These are phyloP conservation scores for Otolemur garnettii DNA, from an alignment of 2,113 vertebrate species.

Conservation along the genomic window DNA sequence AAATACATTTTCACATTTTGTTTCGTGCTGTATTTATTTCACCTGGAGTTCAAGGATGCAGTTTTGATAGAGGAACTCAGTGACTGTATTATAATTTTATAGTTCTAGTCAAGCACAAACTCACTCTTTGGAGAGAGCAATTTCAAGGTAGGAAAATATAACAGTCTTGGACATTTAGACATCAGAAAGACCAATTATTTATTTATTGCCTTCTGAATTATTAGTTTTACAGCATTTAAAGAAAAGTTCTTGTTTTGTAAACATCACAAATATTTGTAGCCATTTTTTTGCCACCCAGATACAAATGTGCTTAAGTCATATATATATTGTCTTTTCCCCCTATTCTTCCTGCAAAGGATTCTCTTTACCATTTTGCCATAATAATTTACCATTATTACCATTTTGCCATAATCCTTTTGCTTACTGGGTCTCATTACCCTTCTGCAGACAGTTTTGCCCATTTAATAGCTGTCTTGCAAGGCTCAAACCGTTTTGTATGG, in stretches of 20 bases:
- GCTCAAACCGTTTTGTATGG: background rate
- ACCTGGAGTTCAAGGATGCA: background rate
- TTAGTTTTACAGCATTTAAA: background rate
- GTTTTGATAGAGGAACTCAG: background rate
- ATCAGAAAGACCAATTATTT: background rate
- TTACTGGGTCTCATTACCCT: background rate
- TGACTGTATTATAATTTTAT: background rate
- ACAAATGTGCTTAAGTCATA: background rate
- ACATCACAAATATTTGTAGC: background rate
- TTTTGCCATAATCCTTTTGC: background rate
- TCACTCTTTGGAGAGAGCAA: background rate
- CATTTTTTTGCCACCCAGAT: background rate
- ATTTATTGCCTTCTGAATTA: background rate
- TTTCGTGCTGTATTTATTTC: background rate
- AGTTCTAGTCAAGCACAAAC: background rate
- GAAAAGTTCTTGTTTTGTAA: slow-evolving; percentile 22
- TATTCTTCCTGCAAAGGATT: background rate
- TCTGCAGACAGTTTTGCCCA: background rate
- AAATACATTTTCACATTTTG: background rate
- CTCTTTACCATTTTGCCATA: background rate
- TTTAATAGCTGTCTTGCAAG: background rate
- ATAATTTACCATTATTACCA: too few species aligned
- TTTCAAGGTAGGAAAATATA: background rate
- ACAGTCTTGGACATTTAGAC: background rate
- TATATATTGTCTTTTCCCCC: background rate